Evolutionary conservation across 2,888 invertebrate species (phyloP), one percentile per base, ranked within the genome.

Genomic region (Fabriciana adippe): DNA sequence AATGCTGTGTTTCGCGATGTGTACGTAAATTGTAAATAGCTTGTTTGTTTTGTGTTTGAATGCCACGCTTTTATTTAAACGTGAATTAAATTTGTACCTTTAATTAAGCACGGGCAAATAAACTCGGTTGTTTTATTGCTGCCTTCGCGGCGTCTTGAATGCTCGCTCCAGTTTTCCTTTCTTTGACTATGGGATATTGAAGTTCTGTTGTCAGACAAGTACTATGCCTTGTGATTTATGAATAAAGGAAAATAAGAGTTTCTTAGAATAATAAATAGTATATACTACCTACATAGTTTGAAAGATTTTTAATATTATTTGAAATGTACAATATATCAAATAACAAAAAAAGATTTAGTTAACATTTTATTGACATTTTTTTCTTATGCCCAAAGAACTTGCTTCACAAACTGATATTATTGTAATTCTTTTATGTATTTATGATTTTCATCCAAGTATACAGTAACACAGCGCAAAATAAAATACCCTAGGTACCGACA

Each of bases 1-100:
- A 87, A 85, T 85, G 82, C 77, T 78, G 74, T 84, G 83, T 84
- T 81, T 73, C 74, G 72, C 65, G 26, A 86, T 86, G 73, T 74
- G 63, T 71, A 69, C 69, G 76, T 73, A 71, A 71, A 75, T 75
- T 74, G 70, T 71, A 71, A 74, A 72, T 72, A 72, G 72, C 72
- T 73, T 76, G 74, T 75, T 76, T 75, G 73, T 72, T 73, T 71
- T 75, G 57, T 64, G 74, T 74, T 75, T 72, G 68, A 67, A 71
- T 63, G 68, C 55, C 59, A 50, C 62, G 71, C 62, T 71, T 73
- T 76, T 73, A 71, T 74, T 75, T 75, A 68, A 51, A 60, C 55
- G 67, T 61, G 65, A 59, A 71, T 72, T 66, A 67, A 71, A 73
- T 73, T 74, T 70, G 68, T 72, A 69, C 63, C 69, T 71, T 70